Percentiles rank a stretch among this genome's conserved stretches.
Conservation (phyloP, 1,140 invertebrate species). For the Medauroidea extradentata region DNA sequence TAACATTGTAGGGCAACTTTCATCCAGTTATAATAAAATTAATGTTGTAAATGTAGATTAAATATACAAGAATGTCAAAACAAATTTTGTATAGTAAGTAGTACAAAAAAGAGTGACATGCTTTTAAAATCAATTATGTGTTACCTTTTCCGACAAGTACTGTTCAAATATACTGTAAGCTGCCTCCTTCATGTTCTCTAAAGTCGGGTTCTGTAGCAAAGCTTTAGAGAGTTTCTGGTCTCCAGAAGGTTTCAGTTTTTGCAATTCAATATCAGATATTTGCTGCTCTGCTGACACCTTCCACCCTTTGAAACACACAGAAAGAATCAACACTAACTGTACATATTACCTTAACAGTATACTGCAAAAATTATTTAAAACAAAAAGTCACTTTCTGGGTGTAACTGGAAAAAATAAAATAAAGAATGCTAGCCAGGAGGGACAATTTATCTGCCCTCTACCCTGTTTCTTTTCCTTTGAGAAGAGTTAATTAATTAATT, state of each 20-base stretch:
- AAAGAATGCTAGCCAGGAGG: no score
- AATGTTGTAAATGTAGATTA: no score
- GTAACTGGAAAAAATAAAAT: not conserved
- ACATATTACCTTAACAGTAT: not conserved
- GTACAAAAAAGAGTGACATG: no score
- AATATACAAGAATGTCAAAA: no score
- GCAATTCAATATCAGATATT: slow-evolving; percentile 56
- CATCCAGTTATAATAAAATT: no score
- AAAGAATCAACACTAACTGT: not conserved
- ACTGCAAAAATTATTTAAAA: not conserved
- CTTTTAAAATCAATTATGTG: no score
- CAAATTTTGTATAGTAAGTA: no score
- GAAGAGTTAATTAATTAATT: no score
- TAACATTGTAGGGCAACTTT: no score
- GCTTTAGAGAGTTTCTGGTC: slow-evolving; percentile 26
- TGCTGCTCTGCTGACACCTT: slow-evolving; percentile 72
- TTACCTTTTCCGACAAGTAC: slow-evolving; percentile 71
- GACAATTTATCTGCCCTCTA: no score
- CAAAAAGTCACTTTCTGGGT: not conserved
- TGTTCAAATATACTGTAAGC: slow-evolving; percentile 78
- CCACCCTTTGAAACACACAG: slow-evolving; percentile 54
- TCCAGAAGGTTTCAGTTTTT: slow-evolving; percentile 44
- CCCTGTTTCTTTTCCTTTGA: no score
- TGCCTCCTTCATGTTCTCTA: slow-evolving; percentile 66
- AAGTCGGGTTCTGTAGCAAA: slow-evolving; percentile 29